These are phyloP conservation scores for Achlya flavicornis DNA, from an alignment of 2,888 invertebrate genomes.

Conservation along the genomic window DNA sequence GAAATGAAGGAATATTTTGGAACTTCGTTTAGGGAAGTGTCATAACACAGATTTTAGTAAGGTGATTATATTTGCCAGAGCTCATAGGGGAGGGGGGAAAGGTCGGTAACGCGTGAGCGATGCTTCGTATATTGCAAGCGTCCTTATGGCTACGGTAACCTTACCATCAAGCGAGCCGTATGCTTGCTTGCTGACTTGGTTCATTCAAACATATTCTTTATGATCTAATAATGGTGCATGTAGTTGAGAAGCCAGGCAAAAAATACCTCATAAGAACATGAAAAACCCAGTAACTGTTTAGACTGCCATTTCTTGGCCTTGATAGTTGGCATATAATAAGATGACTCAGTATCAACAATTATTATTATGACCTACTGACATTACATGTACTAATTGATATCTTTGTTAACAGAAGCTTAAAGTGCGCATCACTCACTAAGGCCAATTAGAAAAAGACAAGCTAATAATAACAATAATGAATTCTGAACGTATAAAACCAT, in stretches of 20 bases:
- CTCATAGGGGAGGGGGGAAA: too few relatives aligned
- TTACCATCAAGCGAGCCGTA: too few relatives aligned
- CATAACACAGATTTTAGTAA: too few relatives aligned
- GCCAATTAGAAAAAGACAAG: neutral
- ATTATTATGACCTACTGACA: conserved; percentile 5
- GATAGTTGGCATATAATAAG: neutral
- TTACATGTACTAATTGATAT: neutral
- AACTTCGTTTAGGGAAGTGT: too few relatives aligned
- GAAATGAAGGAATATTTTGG: neutral
- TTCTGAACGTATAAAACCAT: neutral
- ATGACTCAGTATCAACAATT: neutral
- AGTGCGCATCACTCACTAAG: neutral
- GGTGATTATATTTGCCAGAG: too few relatives aligned
- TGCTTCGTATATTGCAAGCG: too few relatives aligned
- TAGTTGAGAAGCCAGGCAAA: neutral
- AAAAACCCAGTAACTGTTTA: neutral
- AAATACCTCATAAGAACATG: neutral
- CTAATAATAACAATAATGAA: conserved; percentile 4
- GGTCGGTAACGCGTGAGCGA: too few relatives aligned
- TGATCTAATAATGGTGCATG: too few relatives aligned
- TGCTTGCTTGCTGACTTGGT: too few relatives aligned
- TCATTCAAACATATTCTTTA: too few relatives aligned
- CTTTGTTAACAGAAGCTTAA: neutral
- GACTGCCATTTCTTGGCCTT: neutral
- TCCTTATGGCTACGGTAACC: too few relatives aligned